Evolutionary conservation across 1,140 invertebrate species (phyloP).

Genomic region (Leptonema lineaticorne): DNA sequence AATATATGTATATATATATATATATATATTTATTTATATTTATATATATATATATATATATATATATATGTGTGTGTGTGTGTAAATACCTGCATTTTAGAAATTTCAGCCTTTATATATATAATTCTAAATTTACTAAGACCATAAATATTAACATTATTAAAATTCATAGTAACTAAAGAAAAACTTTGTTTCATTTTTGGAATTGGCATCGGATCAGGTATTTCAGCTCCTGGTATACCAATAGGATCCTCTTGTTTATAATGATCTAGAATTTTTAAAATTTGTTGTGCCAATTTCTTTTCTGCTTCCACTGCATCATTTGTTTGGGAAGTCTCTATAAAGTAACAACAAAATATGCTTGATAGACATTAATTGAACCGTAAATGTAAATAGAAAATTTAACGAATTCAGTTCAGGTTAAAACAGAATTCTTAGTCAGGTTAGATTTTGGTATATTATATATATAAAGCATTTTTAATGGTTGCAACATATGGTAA

Average conservation of each 20-base stretch:
- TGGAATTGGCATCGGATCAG: conserved; percentile 77
- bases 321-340: neutral
- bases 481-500: too few species aligned
- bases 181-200: conserved; percentile 72
- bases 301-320: conserved; percentile 57
- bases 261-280: conserved; percentile 75
- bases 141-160: conserved; percentile 69
- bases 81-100: conserved; percentile 67
- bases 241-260: conserved; percentile 78
- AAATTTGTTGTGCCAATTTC: conserved; percentile 69
- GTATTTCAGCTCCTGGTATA: conserved; percentile 71
- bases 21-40: neutral
- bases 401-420: neutral
- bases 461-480: too few species aligned
- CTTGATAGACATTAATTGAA: too few species aligned
- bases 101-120: conserved; percentile 64
- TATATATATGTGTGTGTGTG: neutral
- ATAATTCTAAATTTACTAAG: conserved; percentile 77
- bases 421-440: too few species aligned
- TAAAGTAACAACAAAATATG: neutral
- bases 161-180: conserved; percentile 70
- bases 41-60: neutral
- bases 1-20: neutral
- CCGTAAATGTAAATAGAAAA: neutral
- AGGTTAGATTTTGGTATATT: too few species aligned